phyloP scores from a whole-genome alignment of 2,888 invertebrate species.

The Hoplodrina blanda region DNA sequence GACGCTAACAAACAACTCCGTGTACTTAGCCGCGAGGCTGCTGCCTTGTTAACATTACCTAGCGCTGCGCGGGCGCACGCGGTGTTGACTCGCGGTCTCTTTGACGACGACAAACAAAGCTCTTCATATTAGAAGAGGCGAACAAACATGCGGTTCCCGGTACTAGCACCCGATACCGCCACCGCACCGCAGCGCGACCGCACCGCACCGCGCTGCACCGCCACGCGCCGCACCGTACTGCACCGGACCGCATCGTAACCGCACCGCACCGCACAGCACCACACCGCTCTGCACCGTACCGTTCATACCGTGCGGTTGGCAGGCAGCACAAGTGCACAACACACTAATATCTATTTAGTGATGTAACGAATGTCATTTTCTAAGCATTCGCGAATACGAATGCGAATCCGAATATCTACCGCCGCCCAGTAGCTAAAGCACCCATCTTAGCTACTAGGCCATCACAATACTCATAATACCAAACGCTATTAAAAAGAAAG shows the following conservation, averaged over 20 bases:
- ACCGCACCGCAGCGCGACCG: constrained; percentile 23
- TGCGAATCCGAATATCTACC: no score
- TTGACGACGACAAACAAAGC: constrained; percentile 69
- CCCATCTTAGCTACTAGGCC: no score
- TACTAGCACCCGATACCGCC: constrained; percentile 35
- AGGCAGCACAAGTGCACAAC: no score
- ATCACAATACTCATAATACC: no score
- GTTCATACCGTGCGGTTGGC: no score
- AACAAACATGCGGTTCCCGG: constrained; percentile 67
- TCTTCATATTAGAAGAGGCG: constrained; percentile 67
- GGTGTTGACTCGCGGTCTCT: constrained; percentile 56
- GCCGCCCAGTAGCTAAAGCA: no score
- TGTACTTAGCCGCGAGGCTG: constrained; percentile 13
- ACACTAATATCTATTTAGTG: no score
- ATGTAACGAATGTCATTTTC: no score
- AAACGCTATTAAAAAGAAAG: no score
- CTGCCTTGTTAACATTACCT: constrained; percentile 14
- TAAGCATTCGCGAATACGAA: no score
- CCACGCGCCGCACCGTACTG: constrained; percentile 15
- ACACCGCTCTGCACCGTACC: no score
- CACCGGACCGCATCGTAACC: background rate
- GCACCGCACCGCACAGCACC: background rate
- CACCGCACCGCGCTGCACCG: constrained; percentile 20
- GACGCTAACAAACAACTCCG: constrained; percentile 33
- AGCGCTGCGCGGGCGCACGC: constrained; percentile 32